phyloP scores from a whole-genome alignment of 2,888 invertebrate species.

The Meteorus cinctellus region DNA sequence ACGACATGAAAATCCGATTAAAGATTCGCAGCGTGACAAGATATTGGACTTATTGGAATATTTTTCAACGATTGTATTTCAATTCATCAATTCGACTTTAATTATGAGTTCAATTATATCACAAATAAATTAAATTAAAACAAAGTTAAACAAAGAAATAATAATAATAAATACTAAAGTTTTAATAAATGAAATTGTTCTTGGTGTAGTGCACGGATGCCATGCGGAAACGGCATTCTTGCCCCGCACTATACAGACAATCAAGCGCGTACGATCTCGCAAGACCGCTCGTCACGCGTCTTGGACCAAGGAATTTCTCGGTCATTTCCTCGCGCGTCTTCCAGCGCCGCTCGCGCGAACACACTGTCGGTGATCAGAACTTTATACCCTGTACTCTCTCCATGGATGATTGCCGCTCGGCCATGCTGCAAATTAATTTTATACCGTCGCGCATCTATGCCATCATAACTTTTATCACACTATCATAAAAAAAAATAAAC shows the following conservation, averaged over 20 bases:
- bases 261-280: conserved; percentile 14
- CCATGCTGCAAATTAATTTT: conserved; percentile 10
- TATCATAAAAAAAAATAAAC: conserved; percentile 2
- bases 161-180: conserved; percentile 1
- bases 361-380: conserved; percentile 12
- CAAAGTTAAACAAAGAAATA: neutral
- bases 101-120: neutral
- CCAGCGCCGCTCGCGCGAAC: conserved; percentile 9
- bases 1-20: too few relatives aligned
- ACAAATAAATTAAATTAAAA: neutral
- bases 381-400: neutral
- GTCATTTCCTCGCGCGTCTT: conserved; percentile 34
- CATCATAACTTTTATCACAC: conserved; percentile 8
- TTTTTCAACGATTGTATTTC: neutral
- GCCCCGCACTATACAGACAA: conserved; percentile 6
- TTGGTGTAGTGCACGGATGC: conserved; percentile 14
- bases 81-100: neutral
- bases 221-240: conserved; percentile 15
- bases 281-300: conserved; percentile 32
- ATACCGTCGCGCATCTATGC: neutral
- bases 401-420: conserved; percentile 11
- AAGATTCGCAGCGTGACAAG: too few relatives aligned
- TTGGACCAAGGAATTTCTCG: conserved; percentile 35
- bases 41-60: too few relatives aligned
- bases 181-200: conserved; percentile 16